Base-by-base conservation (phyloP, 2,797 vertebrate species). In the Buphagus erythrorhynchus region DNA sequence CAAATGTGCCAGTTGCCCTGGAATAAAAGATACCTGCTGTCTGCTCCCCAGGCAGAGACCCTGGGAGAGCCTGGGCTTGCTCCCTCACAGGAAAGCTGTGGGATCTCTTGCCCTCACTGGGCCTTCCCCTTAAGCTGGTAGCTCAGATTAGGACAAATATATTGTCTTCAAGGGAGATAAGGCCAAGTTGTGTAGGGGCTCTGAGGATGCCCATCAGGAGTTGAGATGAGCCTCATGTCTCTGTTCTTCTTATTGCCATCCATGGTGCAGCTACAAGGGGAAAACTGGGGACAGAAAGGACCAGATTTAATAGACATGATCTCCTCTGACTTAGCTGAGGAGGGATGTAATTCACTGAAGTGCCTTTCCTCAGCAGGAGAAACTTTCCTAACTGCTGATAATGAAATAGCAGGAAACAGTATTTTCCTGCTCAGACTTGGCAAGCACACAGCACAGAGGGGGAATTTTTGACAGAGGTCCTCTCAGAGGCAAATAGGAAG, bases 361-460 rank as follows among this genome's bases (percentile, higher is more conserved):
- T 91, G 62, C 68, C 65, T 95, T 80, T 38, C 46, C 57, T 88
- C 89, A 83, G 87, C 18, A 0, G 72, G 72, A 90, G 82, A 95
- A 89, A 72, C 93, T 71, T 91, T 77, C 75, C 93, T 65, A 75
- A 35, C 45, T 3, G 3, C 78, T 88, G 93, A 54, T 91, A 80
- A 83, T 68, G 91, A 94, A 91, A 92, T 74, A 54, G 89, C 85
- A 95, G 93, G 84, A 97, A 94, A 88, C n/a, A 51, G 46, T 46
- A 61, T 68, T 96, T 94, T 88, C 75, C 87, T 93, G 65, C 68
- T 88, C 75, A 94, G 91, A 74, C 54, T 68, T 91, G 85, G 75
- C 75, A 80, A 86, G 65, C 57, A 67, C 71, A 57, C 19, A 81
- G 51, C 67, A 80, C 24, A 3, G 75, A 75, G 18, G 3, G 20